phyloP scores from a whole-genome alignment of 2,797 vertebrate genomes.

The Ispidina lecontei region DNA sequence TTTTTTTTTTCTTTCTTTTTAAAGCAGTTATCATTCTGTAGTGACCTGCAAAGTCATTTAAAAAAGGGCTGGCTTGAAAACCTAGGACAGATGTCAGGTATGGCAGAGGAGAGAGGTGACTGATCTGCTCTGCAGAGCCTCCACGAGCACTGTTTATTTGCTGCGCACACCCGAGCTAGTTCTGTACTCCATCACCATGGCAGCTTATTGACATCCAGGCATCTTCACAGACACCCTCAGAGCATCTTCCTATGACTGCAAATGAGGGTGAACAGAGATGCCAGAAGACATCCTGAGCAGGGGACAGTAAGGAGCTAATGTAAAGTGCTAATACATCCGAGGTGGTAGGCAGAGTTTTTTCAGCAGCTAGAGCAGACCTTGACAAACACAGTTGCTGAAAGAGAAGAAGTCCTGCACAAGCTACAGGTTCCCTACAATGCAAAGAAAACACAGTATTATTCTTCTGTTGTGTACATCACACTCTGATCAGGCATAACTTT shows the following conservation, averaged over 20 bases:
- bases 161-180: neutral
- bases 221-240: neutral
- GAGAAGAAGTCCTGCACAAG: neutral
- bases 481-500: neutral
- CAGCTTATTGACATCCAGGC: neutral
- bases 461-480: neutral
- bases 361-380: neutral
- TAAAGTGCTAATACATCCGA: neutral
- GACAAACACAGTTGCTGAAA: neutral
- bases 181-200: constrained; percentile 17
- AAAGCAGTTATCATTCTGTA: neutral
- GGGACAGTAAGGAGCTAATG: neutral
- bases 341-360: neutral
- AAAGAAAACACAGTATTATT: neutral
- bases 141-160: neutral
- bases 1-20: neutral
- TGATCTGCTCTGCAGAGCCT: constrained; percentile 1
- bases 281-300: neutral
- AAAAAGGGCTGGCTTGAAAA: neutral
- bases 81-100: neutral
- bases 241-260: neutral
- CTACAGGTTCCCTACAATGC: neutral
- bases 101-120: neutral
- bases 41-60: neutral
- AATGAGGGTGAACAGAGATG: neutral